These are phyloP conservation scores for Pleuronectes platessa DNA, from an alignment of 2,113 vertebrate species.

Conservation along the genomic window DNA sequence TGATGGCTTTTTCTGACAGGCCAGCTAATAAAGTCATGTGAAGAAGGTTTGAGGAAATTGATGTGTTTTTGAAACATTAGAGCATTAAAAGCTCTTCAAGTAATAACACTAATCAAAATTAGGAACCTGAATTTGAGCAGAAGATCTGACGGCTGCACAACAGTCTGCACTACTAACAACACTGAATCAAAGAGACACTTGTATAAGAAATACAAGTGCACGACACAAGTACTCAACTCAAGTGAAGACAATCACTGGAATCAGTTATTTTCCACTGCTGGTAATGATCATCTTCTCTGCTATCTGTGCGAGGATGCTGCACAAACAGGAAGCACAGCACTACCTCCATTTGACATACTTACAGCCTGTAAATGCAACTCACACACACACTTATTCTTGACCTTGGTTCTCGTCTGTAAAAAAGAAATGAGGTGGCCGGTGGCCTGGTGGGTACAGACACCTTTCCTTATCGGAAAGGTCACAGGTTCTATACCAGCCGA, in stretches of 20 bases:
- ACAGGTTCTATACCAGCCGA: slow-evolving; percentile 35
- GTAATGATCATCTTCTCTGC: neutral
- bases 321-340: neutral
- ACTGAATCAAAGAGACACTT: too few species aligned
- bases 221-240: neutral
- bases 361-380: neutral
- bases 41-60: too few species aligned
- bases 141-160: too few species aligned
- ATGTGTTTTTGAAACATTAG: too few species aligned
- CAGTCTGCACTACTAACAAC: too few species aligned
- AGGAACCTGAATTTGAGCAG: too few species aligned
- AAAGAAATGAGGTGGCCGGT: slow-evolving; percentile 23
- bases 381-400: slow-evolving; percentile 3
- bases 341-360: neutral
- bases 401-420: slow-evolving; percentile 27
- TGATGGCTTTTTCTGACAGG: too few species aligned
- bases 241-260: neutral
- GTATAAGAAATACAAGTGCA: slow-evolving; percentile 17
- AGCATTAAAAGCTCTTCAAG: too few species aligned
- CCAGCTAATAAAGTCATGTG: too few species aligned
- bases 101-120: too few species aligned
- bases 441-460: slow-evolving; percentile 38
- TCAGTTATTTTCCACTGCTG: too few species aligned
- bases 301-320: neutral
- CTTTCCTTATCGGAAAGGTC: slow-evolving; percentile 59